Base-by-base conservation (phyloP, 2,113 vertebrate genomes). In the Gymnogyps californianus region DNA sequence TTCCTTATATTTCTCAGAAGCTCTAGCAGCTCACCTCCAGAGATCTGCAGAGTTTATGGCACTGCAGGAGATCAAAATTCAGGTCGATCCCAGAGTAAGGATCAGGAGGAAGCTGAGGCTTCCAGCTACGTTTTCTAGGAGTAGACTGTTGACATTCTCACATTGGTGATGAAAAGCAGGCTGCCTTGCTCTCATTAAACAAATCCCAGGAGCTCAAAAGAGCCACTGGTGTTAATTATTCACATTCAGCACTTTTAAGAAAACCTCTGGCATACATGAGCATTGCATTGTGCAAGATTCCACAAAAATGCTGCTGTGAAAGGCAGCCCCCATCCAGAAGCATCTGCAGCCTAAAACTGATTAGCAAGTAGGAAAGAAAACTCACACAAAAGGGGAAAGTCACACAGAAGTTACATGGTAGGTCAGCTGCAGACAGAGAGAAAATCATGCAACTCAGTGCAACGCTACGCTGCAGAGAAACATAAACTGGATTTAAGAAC, bases 391-490 rank as follows among this genome's bases (percentile, higher is more conserved):
- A 49, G 7, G 40, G 28, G 25, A 70, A 61, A 83, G 34, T 31
- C 46, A 4, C 52, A 2, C 36, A 62, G 13, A 28, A 65, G 54
- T 49, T 52, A 11, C 3, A 1, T 0, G 31, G 18, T 1, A 5
- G 16, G 10, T 34, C 32, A 52, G 78, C 49, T 49, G 49, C 61
- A n/a, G 22, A 14, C 24, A 69, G 18, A 52, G 61, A 36, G 20
- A 40, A 13, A 54, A 7, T 10, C 55, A 11, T 11, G 11, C 19
- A 65, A 21, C 29, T 36, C 14, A 0, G 15, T 3, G 5, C 74
- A 46, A 9, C 13, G 0, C 49, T 10, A 3, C 0, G 0, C 62
- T 13, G 34, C 74, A 59, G 16, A 7, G 29, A 61, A 19, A 72
- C 6, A 21, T 6, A 36, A 62, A 38, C 14, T 0, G 16, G 10